Percentiles rank a stretch among this genome's conserved stretches.
phyloP scores from a whole-genome alignment of 2,113 vertebrate species.

The Rhizomys pruinosus region DNA sequence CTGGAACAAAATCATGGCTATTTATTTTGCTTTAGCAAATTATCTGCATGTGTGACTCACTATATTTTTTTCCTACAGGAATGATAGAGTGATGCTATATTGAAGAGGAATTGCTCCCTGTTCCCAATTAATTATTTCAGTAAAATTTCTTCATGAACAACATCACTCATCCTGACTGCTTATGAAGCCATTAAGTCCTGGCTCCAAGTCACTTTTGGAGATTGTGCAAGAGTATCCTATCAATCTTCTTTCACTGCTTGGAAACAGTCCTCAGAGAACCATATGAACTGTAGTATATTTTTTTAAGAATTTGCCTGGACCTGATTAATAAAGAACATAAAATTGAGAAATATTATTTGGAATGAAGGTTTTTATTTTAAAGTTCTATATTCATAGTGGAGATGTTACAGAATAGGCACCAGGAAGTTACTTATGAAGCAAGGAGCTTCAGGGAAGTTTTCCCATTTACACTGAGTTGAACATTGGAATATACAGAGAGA shows the following conservation, averaged over 20 bases:
- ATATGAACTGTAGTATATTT: conserved; percentile 26
- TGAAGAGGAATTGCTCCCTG: conserved; percentile 50
- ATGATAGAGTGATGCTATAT: conserved; percentile 32
- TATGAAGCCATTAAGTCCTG: conserved; percentile 61
- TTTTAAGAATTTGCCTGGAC: conserved; percentile 54
- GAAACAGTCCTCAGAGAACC: conserved; percentile 46
- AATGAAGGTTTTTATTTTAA: conserved; percentile 20
- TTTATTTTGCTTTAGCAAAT: conserved; percentile 60
- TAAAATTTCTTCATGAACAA: conserved; percentile 62
- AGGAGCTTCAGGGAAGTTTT: not conserved
- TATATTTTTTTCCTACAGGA: conserved; percentile 47
- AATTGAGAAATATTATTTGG: conserved; percentile 53
- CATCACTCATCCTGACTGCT: conserved; percentile 64
- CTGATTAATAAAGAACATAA: conserved; percentile 8
- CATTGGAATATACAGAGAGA: not conserved
- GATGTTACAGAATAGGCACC: not conserved
- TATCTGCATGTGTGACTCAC: not conserved
- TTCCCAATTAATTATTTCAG: conserved; percentile 67
- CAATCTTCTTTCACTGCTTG: conserved; percentile 36
- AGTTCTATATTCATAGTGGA: conserved; percentile 32
- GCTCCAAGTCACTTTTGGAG: conserved; percentile 50
- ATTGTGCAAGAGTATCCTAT: not conserved
- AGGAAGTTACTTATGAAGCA: not conserved
- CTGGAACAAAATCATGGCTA: conserved; percentile 5
- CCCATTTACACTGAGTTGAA: not conserved